Percentiles rank a stretch among this genome's conserved stretches.
phyloP scores from a whole-genome alignment of 1,140 invertebrate species.

The Drosophila sp. region DNA sequence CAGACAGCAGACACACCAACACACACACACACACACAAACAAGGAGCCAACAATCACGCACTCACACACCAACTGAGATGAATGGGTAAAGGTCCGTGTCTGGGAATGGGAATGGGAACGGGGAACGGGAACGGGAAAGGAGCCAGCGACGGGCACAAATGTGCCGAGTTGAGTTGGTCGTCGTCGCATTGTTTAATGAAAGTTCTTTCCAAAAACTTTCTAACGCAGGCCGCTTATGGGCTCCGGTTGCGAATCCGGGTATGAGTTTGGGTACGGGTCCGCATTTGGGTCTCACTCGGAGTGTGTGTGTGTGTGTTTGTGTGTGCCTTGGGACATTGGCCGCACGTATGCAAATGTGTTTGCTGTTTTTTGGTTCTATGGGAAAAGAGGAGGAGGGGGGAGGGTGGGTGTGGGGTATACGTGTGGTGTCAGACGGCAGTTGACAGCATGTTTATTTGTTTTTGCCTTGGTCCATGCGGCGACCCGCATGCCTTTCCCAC shows the following conservation, averaged over 20 bases:
- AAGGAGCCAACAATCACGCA: slow-evolving; percentile 66
- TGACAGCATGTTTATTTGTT: slow-evolving; percentile 81
- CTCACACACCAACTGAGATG: slow-evolving; percentile 34
- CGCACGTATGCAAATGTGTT: slow-evolving; percentile 31
- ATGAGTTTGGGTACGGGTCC: background rate
- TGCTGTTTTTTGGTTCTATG: slow-evolving; percentile 29
- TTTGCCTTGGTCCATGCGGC: slow-evolving; percentile 48
- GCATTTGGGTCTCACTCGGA: slow-evolving; percentile 31
- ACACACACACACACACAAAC: slow-evolving; percentile 64
- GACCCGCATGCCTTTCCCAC: slow-evolving; percentile 3
- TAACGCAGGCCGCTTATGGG: slow-evolving; percentile 39
- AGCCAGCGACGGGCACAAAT: slow-evolving; percentile 58
- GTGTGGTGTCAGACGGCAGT: slow-evolving; percentile 77
- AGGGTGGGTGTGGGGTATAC: slow-evolving; percentile 7
- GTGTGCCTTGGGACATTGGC: slow-evolving; percentile 44
- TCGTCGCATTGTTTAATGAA: slow-evolving; percentile 78
- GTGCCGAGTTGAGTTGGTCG: slow-evolving; percentile 55
- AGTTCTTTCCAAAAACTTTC: slow-evolving; percentile 80
- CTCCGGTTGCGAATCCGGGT: slow-evolving; percentile 25
- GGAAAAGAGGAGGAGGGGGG: slow-evolving; percentile 26
- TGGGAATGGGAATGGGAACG: background rate
- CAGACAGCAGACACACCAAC: slow-evolving; percentile 27
- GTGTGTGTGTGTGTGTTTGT: slow-evolving; percentile 32
- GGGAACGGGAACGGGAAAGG: slow-evolving; percentile 24
- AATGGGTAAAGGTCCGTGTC: slow-evolving; percentile 21